Evolutionary conservation across 1,140 invertebrate genomes (phyloP).

Genomic region (Diorhabda carinulata): DNA sequence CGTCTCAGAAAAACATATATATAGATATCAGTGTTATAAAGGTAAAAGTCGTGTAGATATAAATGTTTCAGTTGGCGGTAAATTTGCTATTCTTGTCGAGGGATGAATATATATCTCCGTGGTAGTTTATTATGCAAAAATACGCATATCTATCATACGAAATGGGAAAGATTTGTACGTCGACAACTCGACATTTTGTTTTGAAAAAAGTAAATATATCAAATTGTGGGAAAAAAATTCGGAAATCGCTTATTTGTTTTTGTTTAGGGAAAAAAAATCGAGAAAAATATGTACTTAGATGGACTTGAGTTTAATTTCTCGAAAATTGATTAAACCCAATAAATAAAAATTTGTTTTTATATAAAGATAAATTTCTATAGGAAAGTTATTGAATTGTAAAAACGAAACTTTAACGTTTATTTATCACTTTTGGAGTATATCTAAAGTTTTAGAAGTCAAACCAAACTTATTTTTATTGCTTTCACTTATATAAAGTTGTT

Average conservation of each 20-base stretch:
- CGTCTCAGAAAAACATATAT: neutral
- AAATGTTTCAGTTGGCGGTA: conserved; percentile 21
- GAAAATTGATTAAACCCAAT: too few relatives aligned
- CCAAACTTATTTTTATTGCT: conserved; percentile 5
- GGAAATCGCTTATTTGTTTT: too few relatives aligned
- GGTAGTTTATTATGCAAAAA: conserved; percentile 21
- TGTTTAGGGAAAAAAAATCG: too few relatives aligned
- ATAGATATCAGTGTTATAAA: neutral
- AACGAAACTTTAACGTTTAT: neutral
- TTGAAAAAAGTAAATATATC: conserved; percentile 4
- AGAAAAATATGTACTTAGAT: too few relatives aligned
- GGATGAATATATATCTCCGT: conserved; percentile 3
- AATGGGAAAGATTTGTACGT: neutral
- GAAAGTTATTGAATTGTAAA: neutral
- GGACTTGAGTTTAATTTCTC: too few relatives aligned
- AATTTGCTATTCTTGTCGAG: conserved; percentile 20
- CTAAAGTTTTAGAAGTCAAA: neutral
- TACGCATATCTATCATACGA: conserved; percentile 18
- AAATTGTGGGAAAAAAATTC: neutral
- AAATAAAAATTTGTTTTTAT: too few relatives aligned
- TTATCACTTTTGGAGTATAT: neutral
- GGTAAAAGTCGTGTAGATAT: conserved; percentile 17
- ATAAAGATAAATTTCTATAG: too few relatives aligned
- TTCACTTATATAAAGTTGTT: conserved; percentile 4
- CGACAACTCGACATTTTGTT: neutral